These are phyloP conservation scores for Nemopilema nomurai DNA, from an alignment of 30 jellyfish, hydroid and myxozoan species.

Conservation along the genomic window DNA sequence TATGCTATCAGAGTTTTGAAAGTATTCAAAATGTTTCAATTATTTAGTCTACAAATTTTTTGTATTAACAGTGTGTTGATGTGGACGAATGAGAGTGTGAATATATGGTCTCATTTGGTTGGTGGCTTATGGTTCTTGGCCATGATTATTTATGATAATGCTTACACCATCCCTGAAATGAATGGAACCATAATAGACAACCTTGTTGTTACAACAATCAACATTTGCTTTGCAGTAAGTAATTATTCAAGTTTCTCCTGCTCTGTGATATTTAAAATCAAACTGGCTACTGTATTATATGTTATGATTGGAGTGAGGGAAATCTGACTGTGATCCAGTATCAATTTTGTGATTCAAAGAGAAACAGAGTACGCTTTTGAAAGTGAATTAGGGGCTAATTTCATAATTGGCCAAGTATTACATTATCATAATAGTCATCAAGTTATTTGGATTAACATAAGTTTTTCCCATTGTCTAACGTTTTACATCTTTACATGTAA, in stretches of 20 bases:
- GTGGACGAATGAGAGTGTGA: constrained; percentile 88
- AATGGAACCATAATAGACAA: constrained; percentile 59
- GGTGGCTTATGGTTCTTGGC: constrained; percentile 77
- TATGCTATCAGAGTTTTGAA: too few relatives aligned
- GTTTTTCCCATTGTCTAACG: too few relatives aligned
- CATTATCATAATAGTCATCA: too few relatives aligned
- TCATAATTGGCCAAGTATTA: too few relatives aligned
- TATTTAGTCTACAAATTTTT: too few relatives aligned
- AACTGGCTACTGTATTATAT: neutral
- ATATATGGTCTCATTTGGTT: constrained; percentile 87
- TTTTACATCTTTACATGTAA: too few relatives aligned
- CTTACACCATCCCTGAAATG: constrained; percentile 35
- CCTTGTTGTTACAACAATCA: constrained; percentile 58
- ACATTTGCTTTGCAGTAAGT: constrained; percentile 69
- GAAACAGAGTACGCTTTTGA: too few relatives aligned
- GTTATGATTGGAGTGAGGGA: neutral
- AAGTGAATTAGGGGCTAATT: too few relatives aligned
- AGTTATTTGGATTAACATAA: too few relatives aligned
- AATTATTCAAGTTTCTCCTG: neutral
- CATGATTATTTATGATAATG: constrained; percentile 45
- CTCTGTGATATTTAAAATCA: neutral
- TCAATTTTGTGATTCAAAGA: too few relatives aligned
- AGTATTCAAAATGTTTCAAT: too few relatives aligned
- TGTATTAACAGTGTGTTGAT: constrained; percentile 41
- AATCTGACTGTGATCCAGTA: neutral